Evolutionary conservation across 2,113 vertebrate genomes (phyloP).

Genomic region (Columba janthina): DNA sequence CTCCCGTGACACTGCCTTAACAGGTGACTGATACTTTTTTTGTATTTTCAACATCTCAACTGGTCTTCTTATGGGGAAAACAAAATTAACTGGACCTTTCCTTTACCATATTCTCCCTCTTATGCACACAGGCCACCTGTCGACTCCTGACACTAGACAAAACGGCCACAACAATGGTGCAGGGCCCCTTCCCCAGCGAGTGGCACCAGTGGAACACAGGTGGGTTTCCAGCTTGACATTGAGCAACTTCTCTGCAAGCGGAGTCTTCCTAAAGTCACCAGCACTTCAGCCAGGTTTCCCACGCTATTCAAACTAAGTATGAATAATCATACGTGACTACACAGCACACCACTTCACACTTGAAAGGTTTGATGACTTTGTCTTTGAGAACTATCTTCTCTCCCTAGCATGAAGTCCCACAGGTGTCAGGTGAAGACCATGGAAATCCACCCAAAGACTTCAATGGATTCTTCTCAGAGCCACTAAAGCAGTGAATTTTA

Average conservation of each 20-base stretch:
- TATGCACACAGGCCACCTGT: rapidly evolving
- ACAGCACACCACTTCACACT: background rate
- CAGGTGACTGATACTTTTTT: background rate
- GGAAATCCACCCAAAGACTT: background rate
- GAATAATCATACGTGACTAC: background rate
- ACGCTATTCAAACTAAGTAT: background rate
- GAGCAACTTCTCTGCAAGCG: background rate
- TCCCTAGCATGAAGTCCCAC: background rate
- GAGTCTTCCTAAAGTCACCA: rapidly evolving
- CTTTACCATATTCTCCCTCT: rapidly evolving
- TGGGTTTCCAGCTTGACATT: background rate
- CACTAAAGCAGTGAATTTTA: background rate
- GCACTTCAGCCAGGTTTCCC: background rate
- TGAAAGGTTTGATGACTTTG: background rate
- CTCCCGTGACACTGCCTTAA: background rate
- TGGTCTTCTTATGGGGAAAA: background rate
- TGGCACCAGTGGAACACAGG: background rate
- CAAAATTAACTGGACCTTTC: background rate
- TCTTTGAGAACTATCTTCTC: background rate
- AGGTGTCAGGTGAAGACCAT: background rate
- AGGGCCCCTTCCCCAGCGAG: rapidly evolving
- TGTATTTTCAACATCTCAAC: background rate
- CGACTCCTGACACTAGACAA: background rate
- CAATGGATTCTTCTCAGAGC: background rate
- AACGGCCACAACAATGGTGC: rapidly evolving